Percentiles rank a stretch among this genome's conserved stretches.
These are phyloP conservation scores for Sesia bembeciformis DNA, from an alignment of 2,888 invertebrate species.

Conservation along the genomic window DNA sequence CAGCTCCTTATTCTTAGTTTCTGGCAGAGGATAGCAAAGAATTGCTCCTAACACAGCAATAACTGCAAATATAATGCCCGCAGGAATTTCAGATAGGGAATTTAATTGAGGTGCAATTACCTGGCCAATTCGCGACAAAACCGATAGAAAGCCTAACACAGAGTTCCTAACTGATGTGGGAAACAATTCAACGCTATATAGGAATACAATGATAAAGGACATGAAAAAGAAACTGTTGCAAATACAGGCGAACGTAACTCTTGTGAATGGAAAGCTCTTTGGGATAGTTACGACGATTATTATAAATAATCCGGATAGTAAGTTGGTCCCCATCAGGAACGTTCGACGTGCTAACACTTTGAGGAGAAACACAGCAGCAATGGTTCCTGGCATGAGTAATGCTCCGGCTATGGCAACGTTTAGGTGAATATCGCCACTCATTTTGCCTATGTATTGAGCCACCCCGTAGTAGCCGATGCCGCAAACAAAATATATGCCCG, in stretches of 20 bases:
- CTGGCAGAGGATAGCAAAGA: slow-evolving; percentile 79
- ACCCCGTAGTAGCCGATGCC: slow-evolving; percentile 90
- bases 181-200: slow-evolving; percentile 89
- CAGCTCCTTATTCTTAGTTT: slow-evolving; percentile 41
- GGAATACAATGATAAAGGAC: slow-evolving; percentile 86
- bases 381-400: slow-evolving; percentile 77
- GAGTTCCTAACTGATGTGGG: slow-evolving; percentile 89
- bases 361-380: slow-evolving; percentile 71
- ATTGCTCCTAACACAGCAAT: slow-evolving; percentile 77
- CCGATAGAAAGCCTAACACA: slow-evolving; percentile 86
- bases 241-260: slow-evolving; percentile 76
- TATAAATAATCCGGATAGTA: slow-evolving; percentile 44
- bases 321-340: slow-evolving; percentile 74
- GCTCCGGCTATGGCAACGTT: slow-evolving; percentile 84
- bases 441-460: slow-evolving; percentile 83
- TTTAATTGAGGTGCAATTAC: slow-evolving; percentile 85
- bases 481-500: slow-evolving; percentile 83
- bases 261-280: slow-evolving; percentile 40
- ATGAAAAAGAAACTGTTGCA: slow-evolving; percentile 86
- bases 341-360: slow-evolving; percentile 75
- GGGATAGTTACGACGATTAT: slow-evolving; percentile 33
- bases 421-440: slow-evolving; percentile 83
- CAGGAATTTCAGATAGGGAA: slow-evolving; percentile 46
- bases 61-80: slow-evolving; percentile 75
- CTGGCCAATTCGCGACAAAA: slow-evolving; percentile 86